Evolutionary conservation across 2,113 vertebrate genomes (phyloP).

Genomic region (Corydoras maculifer): DNA sequence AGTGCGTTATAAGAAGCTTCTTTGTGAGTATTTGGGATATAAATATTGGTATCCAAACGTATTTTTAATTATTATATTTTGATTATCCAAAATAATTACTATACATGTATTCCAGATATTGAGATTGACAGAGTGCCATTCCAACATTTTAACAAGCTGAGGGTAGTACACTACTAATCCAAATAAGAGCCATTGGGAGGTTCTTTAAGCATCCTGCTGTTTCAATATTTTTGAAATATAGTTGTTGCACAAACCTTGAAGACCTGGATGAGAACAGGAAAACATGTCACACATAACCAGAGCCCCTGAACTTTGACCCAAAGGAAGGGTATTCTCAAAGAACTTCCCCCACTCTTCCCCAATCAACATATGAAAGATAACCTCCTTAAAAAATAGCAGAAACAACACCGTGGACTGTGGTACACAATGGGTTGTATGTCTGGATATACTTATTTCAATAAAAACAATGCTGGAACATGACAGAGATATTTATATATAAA

Average conservation of each 20-base stretch:
- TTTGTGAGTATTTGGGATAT: too few species aligned
- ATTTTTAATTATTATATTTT: too few species aligned
- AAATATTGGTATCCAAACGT: too few species aligned
- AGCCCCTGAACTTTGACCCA: constrained; percentile 43
- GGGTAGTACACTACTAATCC: too few species aligned
- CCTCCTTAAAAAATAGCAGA: background rate
- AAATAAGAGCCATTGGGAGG: too few species aligned
- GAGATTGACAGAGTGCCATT: too few species aligned
- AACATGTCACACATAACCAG: constrained; percentile 32
- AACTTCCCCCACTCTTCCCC: constrained; percentile 31
- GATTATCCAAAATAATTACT: too few species aligned
- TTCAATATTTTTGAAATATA: background rate
- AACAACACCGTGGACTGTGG: constrained; percentile 14
- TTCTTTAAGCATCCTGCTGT: too few species aligned
- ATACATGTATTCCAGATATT: too few species aligned
- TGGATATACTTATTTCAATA: background rate
- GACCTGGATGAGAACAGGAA: constrained; percentile 32
- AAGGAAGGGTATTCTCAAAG: constrained; percentile 36
- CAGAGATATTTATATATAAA: background rate
- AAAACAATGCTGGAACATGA: background rate
- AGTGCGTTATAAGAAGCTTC: background rate
- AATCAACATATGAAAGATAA: constrained; percentile 31
- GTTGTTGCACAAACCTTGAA: constrained; percentile 25
- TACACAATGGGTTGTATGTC: background rate
- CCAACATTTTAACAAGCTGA: too few species aligned